Evolutionary conservation across 2,113 vertebrate species (phyloP), one percentile per base, ranked within the genome.

Genomic region (Balaeniceps rex): DNA sequence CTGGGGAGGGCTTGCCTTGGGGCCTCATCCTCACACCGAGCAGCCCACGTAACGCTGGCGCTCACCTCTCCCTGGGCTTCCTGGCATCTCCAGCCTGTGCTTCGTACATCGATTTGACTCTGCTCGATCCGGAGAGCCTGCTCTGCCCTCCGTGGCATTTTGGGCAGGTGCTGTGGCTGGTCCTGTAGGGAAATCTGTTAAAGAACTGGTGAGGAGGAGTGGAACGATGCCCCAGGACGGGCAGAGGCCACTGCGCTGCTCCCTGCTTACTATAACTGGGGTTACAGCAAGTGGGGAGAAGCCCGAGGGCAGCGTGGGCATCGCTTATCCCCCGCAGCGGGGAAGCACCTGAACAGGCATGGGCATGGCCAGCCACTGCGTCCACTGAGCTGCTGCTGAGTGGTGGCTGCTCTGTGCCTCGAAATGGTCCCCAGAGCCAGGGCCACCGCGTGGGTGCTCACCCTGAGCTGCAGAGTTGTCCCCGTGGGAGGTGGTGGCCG

Each of bases 401-500:
- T 6, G 0, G 13, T 2, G 33, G 18, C 75, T 34, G 54, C 72
- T 83, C 42, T 7, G 42, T 5, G 1, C 38, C 86, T 46, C 19
- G 0, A 6, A 15, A 33, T 0, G 3, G n/a, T 52, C 65, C 66
- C 79, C 68, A 19, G n/a, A 25, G 74, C 18, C 52, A 10, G 40
- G 18, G n/a, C 17, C 57, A n/a, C 38, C 1, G 0, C 0, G 1
- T 19, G 58, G 76, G 72, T 14, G 49, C 51, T 69, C 47, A 19
- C 14, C 0, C 1, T 1, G 44, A 15, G 82, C 74, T 23, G 49
- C 34, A 5, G 68, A 33, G 21, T 6, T 46, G n/a, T 60, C n/a
- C 64, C 72, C 0, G 0, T 0, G 3, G 40, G 63, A 49, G 34
- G 49, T 4, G 36, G 34, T 33, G 72, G 72, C 80, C 1, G 1